These are phyloP conservation scores for Enteromius fasciolatus DNA, from an alignment of 2,797 vertebrate species.

Conservation along the genomic window DNA sequence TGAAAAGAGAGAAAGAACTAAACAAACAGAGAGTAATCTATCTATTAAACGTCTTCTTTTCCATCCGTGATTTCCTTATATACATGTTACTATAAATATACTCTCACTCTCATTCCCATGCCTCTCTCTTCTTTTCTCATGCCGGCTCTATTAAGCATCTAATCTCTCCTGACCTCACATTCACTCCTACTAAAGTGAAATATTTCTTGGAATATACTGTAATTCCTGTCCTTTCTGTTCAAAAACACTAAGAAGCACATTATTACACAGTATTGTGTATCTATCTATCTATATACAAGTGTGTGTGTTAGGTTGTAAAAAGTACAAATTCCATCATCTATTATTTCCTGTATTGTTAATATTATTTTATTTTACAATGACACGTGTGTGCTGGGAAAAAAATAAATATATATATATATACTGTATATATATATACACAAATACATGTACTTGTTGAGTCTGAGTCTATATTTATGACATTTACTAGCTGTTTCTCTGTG, in stretches of 20 bases:
- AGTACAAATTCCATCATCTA: too few relatives aligned
- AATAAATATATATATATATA: too few relatives aligned
- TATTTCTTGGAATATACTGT: not conserved
- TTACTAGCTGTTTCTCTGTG: too few relatives aligned
- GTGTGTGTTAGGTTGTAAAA: too few relatives aligned
- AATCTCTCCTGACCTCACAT: not conserved
- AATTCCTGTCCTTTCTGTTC: not conserved
- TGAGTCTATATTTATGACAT: too few relatives aligned
- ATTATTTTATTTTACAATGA: too few relatives aligned
- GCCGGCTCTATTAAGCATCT: not conserved
- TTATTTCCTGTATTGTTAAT: too few relatives aligned
- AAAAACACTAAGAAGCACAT: not conserved
- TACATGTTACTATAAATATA: slow-evolving; percentile 16
- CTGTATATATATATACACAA: too few relatives aligned
- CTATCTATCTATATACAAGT: too few relatives aligned
- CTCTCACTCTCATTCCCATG: not conserved
- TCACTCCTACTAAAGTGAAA: not conserved
- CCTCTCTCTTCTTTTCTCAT: slow-evolving; percentile 5
- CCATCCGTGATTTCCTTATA: not conserved
- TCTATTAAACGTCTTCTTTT: not conserved
- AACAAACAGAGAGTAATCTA: slow-evolving; percentile 5
- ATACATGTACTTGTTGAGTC: too few relatives aligned
- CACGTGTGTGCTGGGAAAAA: too few relatives aligned
- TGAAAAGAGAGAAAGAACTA: slow-evolving; percentile 27
- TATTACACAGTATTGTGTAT: too few relatives aligned